Percentiles rank a stretch among this genome's conserved stretches.
These are phyloP conservation scores for Coenonympha arcania DNA, from an alignment of 2,888 invertebrate genomes.

Conservation along the genomic window DNA sequence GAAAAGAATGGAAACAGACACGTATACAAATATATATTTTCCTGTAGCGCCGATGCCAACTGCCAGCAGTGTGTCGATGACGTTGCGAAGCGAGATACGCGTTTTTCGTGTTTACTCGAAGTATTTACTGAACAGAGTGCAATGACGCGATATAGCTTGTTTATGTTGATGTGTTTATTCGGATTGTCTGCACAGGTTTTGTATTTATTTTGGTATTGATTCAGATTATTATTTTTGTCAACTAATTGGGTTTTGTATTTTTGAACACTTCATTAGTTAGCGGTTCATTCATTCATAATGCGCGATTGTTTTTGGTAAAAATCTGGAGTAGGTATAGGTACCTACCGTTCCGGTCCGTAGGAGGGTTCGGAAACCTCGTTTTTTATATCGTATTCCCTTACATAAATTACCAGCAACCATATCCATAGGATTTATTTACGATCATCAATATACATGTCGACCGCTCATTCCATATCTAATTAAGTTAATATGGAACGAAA, in stretches of 20 bases:
- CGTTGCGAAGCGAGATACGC: background rate
- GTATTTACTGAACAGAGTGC: no score
- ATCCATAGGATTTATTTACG: no score
- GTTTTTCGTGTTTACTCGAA: background rate
- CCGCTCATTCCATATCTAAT: no score
- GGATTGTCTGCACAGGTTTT: conserved; percentile 8
- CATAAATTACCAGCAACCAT: no score
- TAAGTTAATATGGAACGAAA: no score
- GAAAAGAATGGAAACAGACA: background rate
- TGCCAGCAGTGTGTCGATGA: background rate
- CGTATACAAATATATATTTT: conserved; percentile 1
- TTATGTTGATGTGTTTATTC: conserved; percentile 1
- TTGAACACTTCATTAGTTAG: background rate
- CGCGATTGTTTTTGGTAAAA: no score
- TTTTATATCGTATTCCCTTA: no score
- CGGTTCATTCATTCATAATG: background rate
- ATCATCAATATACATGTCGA: no score
- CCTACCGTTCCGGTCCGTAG: no score
- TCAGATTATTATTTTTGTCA: background rate
- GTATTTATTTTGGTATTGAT: background rate
- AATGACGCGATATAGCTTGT: background rate
- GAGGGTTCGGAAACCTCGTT: no score
- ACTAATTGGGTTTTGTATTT: background rate
- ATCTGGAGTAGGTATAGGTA: no score
- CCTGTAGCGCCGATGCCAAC: background rate